Percentiles rank a stretch among this genome's conserved stretches.
phyloP scores from a whole-genome alignment of 2,113 vertebrate species.

The Cepphus grylle region DNA sequence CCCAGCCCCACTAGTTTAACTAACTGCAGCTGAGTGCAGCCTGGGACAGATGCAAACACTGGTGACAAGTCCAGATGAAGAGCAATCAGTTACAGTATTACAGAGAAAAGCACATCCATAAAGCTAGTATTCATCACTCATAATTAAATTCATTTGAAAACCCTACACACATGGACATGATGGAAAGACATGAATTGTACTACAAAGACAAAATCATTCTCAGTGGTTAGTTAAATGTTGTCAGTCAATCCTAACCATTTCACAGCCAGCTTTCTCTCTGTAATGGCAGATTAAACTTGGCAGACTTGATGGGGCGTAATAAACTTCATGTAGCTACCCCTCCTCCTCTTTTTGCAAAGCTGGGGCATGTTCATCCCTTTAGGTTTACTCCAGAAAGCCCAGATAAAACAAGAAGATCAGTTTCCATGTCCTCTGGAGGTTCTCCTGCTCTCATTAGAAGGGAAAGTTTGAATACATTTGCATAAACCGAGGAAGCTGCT shows the following conservation, averaged over 20 bases:
- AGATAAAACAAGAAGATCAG: conserved; percentile 35
- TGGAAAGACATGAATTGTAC: conserved; percentile 7
- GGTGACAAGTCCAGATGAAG: background rate
- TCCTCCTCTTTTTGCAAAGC: conserved; percentile 10
- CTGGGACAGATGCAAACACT: background rate
- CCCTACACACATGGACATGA: background rate
- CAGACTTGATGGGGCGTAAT: conserved; percentile 64
- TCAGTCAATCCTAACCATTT: conserved; percentile 66
- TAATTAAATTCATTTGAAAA: conserved; percentile 45
- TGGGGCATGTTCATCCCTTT: background rate
- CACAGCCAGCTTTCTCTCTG: conserved; percentile 49
- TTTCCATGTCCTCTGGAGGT: conserved; percentile 6
- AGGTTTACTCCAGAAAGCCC: background rate
- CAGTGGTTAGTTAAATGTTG: conserved; percentile 56
- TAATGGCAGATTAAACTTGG: conserved; percentile 66
- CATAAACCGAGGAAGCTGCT: background rate
- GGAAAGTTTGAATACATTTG: background rate
- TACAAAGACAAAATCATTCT: conserved; percentile 54
- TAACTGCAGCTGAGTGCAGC: background rate
- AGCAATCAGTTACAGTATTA: background rate
- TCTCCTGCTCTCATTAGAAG: background rate
- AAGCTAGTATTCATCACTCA: background rate
- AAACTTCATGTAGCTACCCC: conserved; percentile 48
- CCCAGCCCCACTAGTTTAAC: background rate
- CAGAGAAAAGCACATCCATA: background rate